A percentile compares a stretch with the other conserved stretches of the same genome.
phyloP scores from a whole-genome alignment of 2,888 invertebrate genomes.

The Shargacucullia verbasci region DNA sequence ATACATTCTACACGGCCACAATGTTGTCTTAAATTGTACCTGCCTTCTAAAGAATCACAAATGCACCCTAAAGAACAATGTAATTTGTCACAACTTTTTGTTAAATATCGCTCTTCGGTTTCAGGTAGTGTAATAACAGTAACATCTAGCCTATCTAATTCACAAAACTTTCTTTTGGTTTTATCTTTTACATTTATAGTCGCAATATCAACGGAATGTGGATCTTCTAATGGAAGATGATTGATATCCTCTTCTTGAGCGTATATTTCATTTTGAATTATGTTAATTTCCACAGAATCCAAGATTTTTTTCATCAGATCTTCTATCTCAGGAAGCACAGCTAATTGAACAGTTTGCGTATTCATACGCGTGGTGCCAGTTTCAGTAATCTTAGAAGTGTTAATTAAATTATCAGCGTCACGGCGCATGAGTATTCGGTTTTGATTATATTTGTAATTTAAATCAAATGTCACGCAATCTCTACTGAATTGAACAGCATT shows the following conservation, averaged over 20 bases:
- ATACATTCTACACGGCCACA: conserved; percentile 90
- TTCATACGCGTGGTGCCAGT: not conserved
- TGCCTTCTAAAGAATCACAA: conserved; percentile 89
- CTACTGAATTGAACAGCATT: conserved; percentile 59
- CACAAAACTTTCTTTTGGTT: conserved; percentile 77
- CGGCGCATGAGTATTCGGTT: conserved; percentile 87
- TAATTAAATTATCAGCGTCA: conserved; percentile 49
- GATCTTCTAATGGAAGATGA: conserved; percentile 62
- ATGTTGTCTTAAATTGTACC: conserved; percentile 85
- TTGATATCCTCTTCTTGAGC: conserved; percentile 69
- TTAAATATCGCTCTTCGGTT: conserved; percentile 28
- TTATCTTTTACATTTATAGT: conserved; percentile 72
- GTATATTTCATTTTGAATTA: conserved; percentile 87
- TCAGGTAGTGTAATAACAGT: conserved; percentile 89
- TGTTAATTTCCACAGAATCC: conserved; percentile 89
- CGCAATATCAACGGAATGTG: conserved; percentile 31
- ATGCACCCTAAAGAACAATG: conserved; percentile 91
- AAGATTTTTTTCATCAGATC: conserved; percentile 87
- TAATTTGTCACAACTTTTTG: conserved; percentile 82
- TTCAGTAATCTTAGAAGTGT: conserved; percentile 10
- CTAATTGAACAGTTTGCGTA: conserved; percentile 5
- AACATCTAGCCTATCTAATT: conserved; percentile 90
- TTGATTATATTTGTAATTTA: conserved; percentile 89
- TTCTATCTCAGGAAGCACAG: conserved; percentile 67
- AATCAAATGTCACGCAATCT: conserved; percentile 84